Evolutionary conservation across 1,140 invertebrate genomes (phyloP), one percentile per base, ranked within the genome.

Genomic region (Drosophila pseudoananassae): DNA sequence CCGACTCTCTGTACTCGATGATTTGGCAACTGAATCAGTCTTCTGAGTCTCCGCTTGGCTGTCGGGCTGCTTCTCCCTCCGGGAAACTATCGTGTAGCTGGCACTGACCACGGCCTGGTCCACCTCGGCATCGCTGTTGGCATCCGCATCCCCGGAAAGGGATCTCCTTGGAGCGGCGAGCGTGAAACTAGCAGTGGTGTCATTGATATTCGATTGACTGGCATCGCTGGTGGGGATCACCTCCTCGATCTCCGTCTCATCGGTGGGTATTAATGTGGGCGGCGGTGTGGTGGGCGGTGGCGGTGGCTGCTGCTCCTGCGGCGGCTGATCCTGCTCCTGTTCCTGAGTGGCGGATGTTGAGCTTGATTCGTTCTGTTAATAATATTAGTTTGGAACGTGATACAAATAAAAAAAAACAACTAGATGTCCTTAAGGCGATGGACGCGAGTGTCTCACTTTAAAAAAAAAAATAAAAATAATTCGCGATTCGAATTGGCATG

Each of bases 301-400:
- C 53, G 81, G 77, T 47, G 81, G 84, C 50, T 65, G 78, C 58
- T 69, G 40, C 47, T 81, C 77, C 59, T 57, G 68, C 33, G 73
- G 49, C 23, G 45, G 50, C 27, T 51, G 70, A 47, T 65, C 65
- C 5, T 45, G 60, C 20, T 46, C 43, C 43, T 55, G 70, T 47
- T 65, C 65, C 5, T 55, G 70, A 46, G 43, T 71, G 60, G 66
- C 56, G 63, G 64, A 56, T 40, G 70, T 63, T 69, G 71, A 70
- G 76, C 88, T 90, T 78, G 75, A 84, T 75, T 92, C 89, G 83
- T 90, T 92, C 91, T 92, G 91, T 92, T 91, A 92, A 91, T 91
- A 89, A 91, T 88, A 88, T 88, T 88, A 83, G 84, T 89, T 88
- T 73, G 84, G 83, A 88, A 87, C 82, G 20, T 20, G 20, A 20